Evolutionary conservation across 2,888 invertebrate species (phyloP).

Genomic region (Notodonta ziczac): DNA sequence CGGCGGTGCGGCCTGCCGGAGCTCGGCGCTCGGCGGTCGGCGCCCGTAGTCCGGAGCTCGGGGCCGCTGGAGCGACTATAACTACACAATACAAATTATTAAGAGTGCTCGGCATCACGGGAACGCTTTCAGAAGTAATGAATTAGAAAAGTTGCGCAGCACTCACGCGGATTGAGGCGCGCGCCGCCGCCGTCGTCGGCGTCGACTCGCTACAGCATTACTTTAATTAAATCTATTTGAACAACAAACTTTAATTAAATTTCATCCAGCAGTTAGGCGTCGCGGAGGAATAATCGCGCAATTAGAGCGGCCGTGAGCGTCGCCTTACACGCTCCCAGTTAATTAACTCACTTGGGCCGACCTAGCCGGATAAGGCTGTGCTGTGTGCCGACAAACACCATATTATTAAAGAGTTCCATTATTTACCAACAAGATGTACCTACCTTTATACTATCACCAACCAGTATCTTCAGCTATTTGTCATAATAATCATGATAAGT

Average conservation of each 20-base stretch:
- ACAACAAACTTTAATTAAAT: slow-evolving; percentile 86
- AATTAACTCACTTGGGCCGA: slow-evolving; percentile 82
- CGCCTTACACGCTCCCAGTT: slow-evolving; percentile 83
- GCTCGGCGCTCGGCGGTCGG: slow-evolving; percentile 5
- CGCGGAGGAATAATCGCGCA: slow-evolving; percentile 84
- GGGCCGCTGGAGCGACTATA: slow-evolving; percentile 64
- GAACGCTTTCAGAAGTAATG: slow-evolving; percentile 85
- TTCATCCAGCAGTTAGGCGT: slow-evolving; percentile 85
- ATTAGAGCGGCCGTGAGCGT: slow-evolving; percentile 84
- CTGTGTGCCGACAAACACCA: slow-evolving; percentile 50
- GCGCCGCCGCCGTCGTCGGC: slow-evolving; percentile 52
- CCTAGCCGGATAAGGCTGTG: slow-evolving; percentile 59
- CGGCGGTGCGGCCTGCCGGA: slow-evolving; percentile 9
- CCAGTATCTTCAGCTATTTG: no score
- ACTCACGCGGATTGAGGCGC: slow-evolving; percentile 83
- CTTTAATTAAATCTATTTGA: slow-evolving; percentile 86
- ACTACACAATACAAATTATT: slow-evolving; percentile 84
- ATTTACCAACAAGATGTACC: not conserved
- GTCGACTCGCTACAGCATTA: slow-evolving; percentile 82
- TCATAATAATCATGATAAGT: no score
- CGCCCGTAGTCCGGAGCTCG: slow-evolving; percentile 1
- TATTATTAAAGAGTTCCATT: not conserved
- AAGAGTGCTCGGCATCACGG: slow-evolving; percentile 83
- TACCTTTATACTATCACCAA: not conserved
- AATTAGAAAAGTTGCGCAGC: slow-evolving; percentile 85